phyloP scores from a whole-genome alignment of 2,888 invertebrate species.

The Leptinotarsa rubiginosa region DNA sequence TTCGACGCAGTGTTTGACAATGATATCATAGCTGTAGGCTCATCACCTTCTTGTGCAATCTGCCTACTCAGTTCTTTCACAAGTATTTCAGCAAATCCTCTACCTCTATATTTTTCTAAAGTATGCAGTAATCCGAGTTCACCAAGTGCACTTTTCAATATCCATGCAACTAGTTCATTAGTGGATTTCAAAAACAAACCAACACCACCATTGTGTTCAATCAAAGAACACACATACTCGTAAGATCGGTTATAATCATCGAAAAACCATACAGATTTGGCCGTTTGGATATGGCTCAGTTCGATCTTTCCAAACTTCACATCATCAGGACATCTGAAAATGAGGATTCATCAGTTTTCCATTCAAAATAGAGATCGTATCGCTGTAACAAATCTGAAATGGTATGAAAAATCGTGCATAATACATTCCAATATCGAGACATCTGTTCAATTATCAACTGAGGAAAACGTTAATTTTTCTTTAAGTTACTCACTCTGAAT shows the following conservation, averaged over 20 bases:
- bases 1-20: conserved; percentile 59
- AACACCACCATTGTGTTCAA: conserved; percentile 59
- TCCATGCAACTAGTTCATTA: conserved; percentile 61
- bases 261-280: not conserved
- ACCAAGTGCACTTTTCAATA: conserved; percentile 58
- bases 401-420: too few relatives aligned
- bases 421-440: too few relatives aligned
- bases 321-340: conserved; percentile 3
- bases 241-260: not conserved
- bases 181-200: conserved; percentile 62
- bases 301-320: not conserved
- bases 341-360: not conserved
- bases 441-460: too few relatives aligned
- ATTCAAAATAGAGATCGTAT: too few relatives aligned
- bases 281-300: not conserved
- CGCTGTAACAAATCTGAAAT: too few relatives aligned
- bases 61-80: conserved; percentile 57
- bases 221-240: conserved; percentile 37
- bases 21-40: conserved; percentile 56
- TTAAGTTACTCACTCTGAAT: not conserved
- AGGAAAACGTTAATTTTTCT: too few relatives aligned
- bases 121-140: conserved; percentile 62
- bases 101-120: conserved; percentile 57
- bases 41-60: conserved; percentile 58
- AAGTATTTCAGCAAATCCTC: conserved; percentile 60